Conservation (phyloP, 2,888 invertebrate species). For the Drosophila robusta region DNA sequence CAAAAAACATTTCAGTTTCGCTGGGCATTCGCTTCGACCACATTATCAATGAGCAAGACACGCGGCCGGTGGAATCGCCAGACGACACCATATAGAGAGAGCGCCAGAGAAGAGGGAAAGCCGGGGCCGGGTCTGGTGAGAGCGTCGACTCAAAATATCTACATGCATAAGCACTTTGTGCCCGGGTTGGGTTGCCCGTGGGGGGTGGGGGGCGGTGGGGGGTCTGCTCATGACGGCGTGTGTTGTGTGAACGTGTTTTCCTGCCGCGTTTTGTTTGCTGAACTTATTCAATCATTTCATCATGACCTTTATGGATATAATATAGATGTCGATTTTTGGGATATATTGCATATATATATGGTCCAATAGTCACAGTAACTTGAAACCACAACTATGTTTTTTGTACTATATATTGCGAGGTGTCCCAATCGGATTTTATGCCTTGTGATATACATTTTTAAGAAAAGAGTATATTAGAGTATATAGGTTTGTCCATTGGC, state of each 20-base stretch:
- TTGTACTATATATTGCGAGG: no score
- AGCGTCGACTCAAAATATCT: constrained; percentile 2
- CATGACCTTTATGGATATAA: no score
- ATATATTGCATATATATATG: no score
- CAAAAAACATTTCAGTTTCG: constrained; percentile 57
- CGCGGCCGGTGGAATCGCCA: constrained; percentile 56
- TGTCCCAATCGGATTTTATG: no score
- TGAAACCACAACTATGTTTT: no score
- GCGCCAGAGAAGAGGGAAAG: constrained; percentile 5
- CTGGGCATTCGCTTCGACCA: constrained; percentile 42
- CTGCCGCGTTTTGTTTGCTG: constrained; percentile 28
- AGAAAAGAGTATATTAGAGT: no score
- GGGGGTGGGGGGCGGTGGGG: constrained; percentile 4
- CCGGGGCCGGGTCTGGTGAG: constrained; percentile 14
- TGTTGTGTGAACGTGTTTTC: not conserved
- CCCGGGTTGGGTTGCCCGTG: not conserved
- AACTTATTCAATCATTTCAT: constrained; percentile 3
- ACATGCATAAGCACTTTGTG: constrained; percentile 3
- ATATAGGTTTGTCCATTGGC: no score
- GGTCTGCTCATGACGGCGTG: constrained; percentile 16
- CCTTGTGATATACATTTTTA: no score
- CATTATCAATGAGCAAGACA: constrained; percentile 57
- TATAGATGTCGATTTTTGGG: no score
- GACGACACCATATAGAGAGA: constrained; percentile 20
- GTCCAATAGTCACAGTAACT: no score